Evolutionary conservation across 2,113 vertebrate species (phyloP).

Genomic region (Hepsetus odoe): DNA sequence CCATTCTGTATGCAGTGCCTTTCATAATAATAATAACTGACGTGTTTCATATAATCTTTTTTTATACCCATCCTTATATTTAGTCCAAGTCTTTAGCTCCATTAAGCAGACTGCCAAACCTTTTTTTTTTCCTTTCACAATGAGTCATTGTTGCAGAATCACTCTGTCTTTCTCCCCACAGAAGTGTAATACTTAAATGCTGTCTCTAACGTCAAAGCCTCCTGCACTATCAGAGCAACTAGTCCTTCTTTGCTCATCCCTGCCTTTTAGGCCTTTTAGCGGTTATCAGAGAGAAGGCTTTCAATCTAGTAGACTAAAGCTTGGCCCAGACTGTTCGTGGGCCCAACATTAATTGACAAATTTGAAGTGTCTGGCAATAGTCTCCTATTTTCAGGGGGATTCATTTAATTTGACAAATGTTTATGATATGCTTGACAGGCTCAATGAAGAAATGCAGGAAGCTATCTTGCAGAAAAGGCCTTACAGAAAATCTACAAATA

Average conservation of each 20-base stretch:
- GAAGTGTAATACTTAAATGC: slow-evolving; percentile 29
- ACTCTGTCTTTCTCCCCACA: neutral
- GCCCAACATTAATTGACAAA: slow-evolving; percentile 40
- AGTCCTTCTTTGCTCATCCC: neutral
- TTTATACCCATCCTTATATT: no score
- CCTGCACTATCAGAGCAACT: neutral
- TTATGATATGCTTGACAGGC: slow-evolving; percentile 43
- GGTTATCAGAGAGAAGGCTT: slow-evolving; percentile 32
- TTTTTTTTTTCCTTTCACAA: neutral
- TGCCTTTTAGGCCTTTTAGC: slow-evolving; percentile 27
- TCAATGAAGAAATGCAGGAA: slow-evolving; percentile 14
- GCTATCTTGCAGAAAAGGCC: slow-evolving; percentile 32
- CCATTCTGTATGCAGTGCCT: neutral
- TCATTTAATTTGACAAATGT: slow-evolving; percentile 55
- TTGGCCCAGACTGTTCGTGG: slow-evolving; percentile 15
- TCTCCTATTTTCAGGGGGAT: slow-evolving; percentile 40
- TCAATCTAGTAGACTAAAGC: neutral
- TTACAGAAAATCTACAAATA: slow-evolving; percentile 20
- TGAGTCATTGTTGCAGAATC: neutral
- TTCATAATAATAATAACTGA: slow-evolving; percentile 10
- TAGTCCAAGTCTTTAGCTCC: neutral
- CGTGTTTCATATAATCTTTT: neutral
- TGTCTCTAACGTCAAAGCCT: slow-evolving; percentile 46
- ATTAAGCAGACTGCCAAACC: neutral
- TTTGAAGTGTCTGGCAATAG: slow-evolving; percentile 19